Evolutionary conservation across 1,140 invertebrate species (phyloP), one percentile per base, ranked within the genome.

Genomic region (Adelges cooleyi): DNA sequence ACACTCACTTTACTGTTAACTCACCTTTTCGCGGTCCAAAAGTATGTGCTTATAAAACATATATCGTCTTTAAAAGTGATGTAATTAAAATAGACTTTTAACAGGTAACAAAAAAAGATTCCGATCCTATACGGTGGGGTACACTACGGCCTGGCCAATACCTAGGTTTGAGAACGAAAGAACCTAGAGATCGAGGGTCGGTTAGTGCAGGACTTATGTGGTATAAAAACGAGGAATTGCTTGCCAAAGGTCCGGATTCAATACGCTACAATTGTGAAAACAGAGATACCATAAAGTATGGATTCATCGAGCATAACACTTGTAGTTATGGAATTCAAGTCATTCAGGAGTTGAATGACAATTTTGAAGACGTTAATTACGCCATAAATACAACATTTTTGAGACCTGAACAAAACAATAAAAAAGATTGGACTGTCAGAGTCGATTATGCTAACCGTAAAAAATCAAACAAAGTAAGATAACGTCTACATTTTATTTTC

Each of bases 201-300:
- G 80, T 92, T 9, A 83, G 94, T 0, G 86, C 91, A 73, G 95
- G 94, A 36, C 75, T 99, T 1, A 97, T 99, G 93, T 99, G 96
- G 96, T 95, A 92, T 72, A 79, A 78, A 66, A 83, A 79, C 66
- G 85, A 85, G 52, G 83, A 84, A 69, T 85, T 85, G 13, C 80
- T 89, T 33, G 80, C 83, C 81, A 84, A 73, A 73, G 67, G 69
- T 29, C 59, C 59, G 38, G 51, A 62, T 29, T 42, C 42, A 38
- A 65, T 74, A 71, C 86, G 93, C 50, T 94, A 98, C 74, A 95
- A 89, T 89, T 98, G 95, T 77, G 86, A 95, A 67, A 90, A 95
- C 74, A 92, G 98, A 74, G 80, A 84, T 69, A 76, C 98, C 20
- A 77, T 86, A 15, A 82, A 78, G 52, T 90, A 85, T 75, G 86